These are phyloP conservation scores for Nasonia vitripennis DNA, from an alignment of 1,140 invertebrate genomes.

Conservation along the genomic window DNA sequence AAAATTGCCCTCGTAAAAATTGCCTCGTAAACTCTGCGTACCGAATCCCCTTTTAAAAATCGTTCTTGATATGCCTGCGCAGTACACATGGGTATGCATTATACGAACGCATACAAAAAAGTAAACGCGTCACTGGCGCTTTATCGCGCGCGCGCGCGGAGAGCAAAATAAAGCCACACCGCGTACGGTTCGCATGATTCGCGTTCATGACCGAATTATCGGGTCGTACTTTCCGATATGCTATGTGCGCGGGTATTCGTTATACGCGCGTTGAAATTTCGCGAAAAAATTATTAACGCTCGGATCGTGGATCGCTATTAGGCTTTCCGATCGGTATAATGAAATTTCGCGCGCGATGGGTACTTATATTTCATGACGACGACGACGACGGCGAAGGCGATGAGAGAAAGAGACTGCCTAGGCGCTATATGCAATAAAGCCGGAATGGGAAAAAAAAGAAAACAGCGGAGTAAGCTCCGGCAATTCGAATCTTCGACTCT, in stretches of 20 bases:
- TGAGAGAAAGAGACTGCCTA: neutral
- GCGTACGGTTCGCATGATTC: neutral
- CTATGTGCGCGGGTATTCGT: too few species aligned
- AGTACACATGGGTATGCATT: neutral
- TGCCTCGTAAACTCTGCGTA: neutral
- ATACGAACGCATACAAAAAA: neutral
- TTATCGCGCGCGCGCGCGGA: neutral
- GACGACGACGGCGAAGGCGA: neutral
- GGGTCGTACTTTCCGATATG: neutral
- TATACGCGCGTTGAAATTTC: neutral
- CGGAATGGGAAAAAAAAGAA: conserved; percentile 16
- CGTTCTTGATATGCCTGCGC: neutral
- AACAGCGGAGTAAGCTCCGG: conserved; percentile 31
- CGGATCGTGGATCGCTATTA: neutral
- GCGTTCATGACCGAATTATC: neutral
- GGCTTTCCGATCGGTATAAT: neutral
- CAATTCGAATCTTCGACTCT: conserved; percentile 39
- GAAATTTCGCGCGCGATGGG: neutral
- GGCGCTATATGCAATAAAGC: conserved; percentile 2
- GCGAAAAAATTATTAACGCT: neutral
- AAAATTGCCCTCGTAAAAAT: conserved; percentile 41
- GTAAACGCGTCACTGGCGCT: neutral
- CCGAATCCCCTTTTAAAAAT: neutral
- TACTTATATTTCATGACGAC: neutral
- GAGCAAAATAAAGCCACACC: neutral